Evolutionary conservation across 1,140 invertebrate species (phyloP).

Genomic region (Drosophila kepulauana): DNA sequence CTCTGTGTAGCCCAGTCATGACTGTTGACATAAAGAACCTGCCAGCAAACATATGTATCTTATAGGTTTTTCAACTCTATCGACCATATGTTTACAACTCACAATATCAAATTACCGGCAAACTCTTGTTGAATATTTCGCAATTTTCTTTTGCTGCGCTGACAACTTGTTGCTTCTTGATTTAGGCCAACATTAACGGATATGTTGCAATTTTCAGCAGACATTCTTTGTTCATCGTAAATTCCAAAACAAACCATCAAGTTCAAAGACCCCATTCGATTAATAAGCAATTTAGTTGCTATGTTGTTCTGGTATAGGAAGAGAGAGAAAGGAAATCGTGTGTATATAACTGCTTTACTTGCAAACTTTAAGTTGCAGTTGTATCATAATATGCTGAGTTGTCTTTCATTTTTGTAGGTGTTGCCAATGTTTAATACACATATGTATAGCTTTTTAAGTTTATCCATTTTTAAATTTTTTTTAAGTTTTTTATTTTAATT

Average conservation of each 20-base stretch:
- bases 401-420: constrained; percentile 31
- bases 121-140: constrained; percentile 6
- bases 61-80: constrained; percentile 27
- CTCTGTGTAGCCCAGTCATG: not conserved
- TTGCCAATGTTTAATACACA: constrained; percentile 5
- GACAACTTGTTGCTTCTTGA: constrained; percentile 18
- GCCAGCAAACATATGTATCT: constrained; percentile 12
- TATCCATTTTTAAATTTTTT: not conserved
- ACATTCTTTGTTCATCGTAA: constrained; percentile 18
- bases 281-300: constrained; percentile 13
- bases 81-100: constrained; percentile 37
- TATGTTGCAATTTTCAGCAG: constrained; percentile 55
- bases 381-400: constrained; percentile 27
- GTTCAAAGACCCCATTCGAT: constrained; percentile 37
- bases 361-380: too few relatives aligned
- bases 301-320: not conserved
- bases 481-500: not conserved
- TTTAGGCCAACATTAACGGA: constrained; percentile 44
- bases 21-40: constrained; percentile 8
- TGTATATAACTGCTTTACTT: constrained; percentile 24
- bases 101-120: constrained; percentile 54
- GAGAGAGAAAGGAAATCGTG: not conserved
- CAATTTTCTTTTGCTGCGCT: constrained; percentile 41
- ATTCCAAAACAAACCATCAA: constrained; percentile 5
- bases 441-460: not conserved